These are phyloP conservation scores for Drosophila anomalipes DNA, from an alignment of 2,888 invertebrate species.

Conservation along the genomic window DNA sequence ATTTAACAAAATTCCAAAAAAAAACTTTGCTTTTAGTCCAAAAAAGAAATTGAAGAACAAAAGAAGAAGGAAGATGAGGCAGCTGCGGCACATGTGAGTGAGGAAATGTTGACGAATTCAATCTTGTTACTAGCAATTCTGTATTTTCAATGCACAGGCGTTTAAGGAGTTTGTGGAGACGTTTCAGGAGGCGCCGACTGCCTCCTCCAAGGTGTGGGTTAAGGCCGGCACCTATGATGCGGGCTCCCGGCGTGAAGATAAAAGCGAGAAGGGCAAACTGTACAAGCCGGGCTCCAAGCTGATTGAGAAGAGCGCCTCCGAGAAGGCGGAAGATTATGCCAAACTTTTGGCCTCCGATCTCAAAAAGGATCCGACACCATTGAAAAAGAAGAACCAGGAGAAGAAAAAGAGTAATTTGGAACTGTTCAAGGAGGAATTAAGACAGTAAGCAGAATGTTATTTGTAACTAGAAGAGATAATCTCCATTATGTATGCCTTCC, in stretches of 20 bases:
- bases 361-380: constrained; percentile 87
- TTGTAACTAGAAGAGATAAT: background rate
- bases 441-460: constrained; percentile 89
- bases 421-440: constrained; percentile 98
- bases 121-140: background rate
- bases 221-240: constrained; percentile 99
- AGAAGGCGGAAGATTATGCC: constrained; percentile 90
- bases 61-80: constrained; percentile 95
- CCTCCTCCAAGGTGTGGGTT: constrained; percentile 96
- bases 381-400: constrained; percentile 91
- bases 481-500: background rate
- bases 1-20: background rate
- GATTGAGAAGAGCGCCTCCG: constrained; percentile 88
- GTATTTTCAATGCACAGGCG: constrained; percentile 86
- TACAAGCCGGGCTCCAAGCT: constrained; percentile 96
- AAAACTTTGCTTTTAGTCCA: constrained; percentile 86
- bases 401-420: constrained; percentile 99
- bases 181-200: constrained; percentile 94
- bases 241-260: constrained; percentile 95
- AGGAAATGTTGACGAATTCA: accelerated
- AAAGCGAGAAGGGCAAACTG: constrained; percentile 94
- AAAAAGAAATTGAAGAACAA: constrained; percentile 93
- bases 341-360: constrained; percentile 87
- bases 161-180: constrained; percentile 99
- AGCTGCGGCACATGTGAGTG: constrained; percentile 94